Percentiles rank a stretch among this genome's conserved stretches.
phyloP scores from a whole-genome alignment of 2,797 vertebrate species.

The Crypturellus tataupa region DNA sequence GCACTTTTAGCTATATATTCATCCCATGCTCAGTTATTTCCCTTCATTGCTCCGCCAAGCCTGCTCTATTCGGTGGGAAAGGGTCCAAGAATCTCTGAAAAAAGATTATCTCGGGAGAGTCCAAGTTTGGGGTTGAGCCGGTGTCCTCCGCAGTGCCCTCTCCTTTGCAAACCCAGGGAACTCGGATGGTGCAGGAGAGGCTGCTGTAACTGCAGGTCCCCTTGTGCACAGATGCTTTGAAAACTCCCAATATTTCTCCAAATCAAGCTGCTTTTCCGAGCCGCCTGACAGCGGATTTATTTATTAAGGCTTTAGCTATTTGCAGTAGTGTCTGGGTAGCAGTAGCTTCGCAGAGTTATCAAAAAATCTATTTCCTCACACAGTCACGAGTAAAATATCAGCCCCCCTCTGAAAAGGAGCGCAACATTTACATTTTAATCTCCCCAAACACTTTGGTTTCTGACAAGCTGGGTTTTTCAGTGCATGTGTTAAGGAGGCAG shows the following conservation, averaged over 20 bases:
- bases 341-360: constrained; percentile 63
- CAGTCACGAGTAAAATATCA: constrained; percentile 65
- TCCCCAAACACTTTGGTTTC: constrained; percentile 47
- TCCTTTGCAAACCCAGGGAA: not conserved
- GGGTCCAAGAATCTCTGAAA: not conserved
- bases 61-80: not conserved
- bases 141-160: not conserved
- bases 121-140: not conserved
- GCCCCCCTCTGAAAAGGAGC: constrained; percentile 53
- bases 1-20: not conserved
- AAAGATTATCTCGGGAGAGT: not conserved
- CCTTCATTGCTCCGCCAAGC: not conserved
- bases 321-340: constrained; percentile 39
- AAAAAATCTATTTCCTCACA: constrained; percentile 73
- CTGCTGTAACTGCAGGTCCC: not conserved
- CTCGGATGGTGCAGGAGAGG: not conserved
- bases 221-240: constrained; percentile 15
- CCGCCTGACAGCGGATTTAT: constrained; percentile 66
- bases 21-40: not conserved
- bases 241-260: constrained; percentile 45
- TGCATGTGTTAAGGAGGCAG: not conserved
- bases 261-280: constrained; percentile 41
- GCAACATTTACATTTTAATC: constrained; percentile 81
- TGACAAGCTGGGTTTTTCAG: constrained; percentile 58
- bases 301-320: constrained; percentile 62